Percentiles rank a stretch among this genome's conserved stretches.
phyloP scores from a whole-genome alignment of 2,797 vertebrate genomes.

The Acanthurus lineatus region DNA sequence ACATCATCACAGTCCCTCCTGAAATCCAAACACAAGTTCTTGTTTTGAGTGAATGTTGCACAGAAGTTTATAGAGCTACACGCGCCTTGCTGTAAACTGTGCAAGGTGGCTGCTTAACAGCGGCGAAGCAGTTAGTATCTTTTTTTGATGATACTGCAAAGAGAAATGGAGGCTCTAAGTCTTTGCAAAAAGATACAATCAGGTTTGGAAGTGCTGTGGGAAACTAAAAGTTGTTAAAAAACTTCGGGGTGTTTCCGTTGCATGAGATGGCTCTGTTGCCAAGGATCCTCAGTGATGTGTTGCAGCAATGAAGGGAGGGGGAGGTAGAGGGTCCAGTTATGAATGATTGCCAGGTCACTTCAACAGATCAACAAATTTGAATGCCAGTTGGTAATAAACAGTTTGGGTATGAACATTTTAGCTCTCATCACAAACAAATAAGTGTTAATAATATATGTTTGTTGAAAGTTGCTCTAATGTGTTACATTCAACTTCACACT shows the following conservation, averaged over 20 bases:
- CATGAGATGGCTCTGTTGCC: background rate
- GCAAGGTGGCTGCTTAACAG: slow-evolving; percentile 28
- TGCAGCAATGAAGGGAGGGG: background rate
- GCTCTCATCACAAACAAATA: too few species aligned
- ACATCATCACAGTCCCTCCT: slow-evolving; percentile 43
- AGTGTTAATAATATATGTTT: too few species aligned
- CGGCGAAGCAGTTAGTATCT: background rate
- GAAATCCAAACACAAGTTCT: slow-evolving; percentile 70
- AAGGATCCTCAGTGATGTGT: background rate
- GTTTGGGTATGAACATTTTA: too few species aligned
- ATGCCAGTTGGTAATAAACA: too few species aligned
- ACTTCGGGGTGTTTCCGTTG: background rate
- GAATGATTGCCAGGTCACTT: background rate
- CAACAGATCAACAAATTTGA: too few species aligned
- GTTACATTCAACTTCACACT: too few species aligned
- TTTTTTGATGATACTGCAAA: background rate
- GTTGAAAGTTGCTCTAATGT: too few species aligned
- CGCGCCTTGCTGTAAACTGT: slow-evolving; percentile 40
- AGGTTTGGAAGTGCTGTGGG: slow-evolving; percentile 1
- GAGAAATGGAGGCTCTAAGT: slow-evolving; percentile 2
- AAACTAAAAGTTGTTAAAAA: slow-evolving; percentile 1
- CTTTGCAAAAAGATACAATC: background rate
- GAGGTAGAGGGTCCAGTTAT: background rate
- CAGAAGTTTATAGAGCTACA: slow-evolving; percentile 35
- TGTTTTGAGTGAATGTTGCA: slow-evolving; percentile 36